These are phyloP conservation scores for Acridotheres tristis DNA, from an alignment of 2,797 vertebrate genomes.

Conservation along the genomic window DNA sequence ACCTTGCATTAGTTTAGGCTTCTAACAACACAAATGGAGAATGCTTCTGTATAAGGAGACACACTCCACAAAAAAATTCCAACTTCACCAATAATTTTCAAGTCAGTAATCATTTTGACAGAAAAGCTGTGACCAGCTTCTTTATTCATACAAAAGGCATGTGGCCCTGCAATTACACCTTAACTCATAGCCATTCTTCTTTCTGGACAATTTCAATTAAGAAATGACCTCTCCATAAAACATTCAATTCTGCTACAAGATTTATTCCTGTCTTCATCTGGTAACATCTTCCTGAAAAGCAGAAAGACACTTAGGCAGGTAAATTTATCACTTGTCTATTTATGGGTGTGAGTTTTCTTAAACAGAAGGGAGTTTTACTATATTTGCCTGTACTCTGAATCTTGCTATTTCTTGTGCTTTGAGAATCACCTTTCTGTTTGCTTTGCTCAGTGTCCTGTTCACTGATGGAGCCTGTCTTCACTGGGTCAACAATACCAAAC, in stretches of 20 bases:
- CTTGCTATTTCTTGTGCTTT: background rate
- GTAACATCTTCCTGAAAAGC: background rate
- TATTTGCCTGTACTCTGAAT: background rate
- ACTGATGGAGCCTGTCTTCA: background rate
- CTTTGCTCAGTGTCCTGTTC: background rate
- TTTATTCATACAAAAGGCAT: constrained; percentile 11
- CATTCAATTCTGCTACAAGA: background rate
- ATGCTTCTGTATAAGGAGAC: background rate
- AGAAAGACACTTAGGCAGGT: background rate
- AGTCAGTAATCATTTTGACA: constrained; percentile 6
- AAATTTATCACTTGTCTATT: background rate
- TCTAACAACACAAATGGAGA: background rate
- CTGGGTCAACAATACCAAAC: background rate
- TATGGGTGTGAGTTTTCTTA: background rate
- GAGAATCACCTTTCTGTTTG: background rate
- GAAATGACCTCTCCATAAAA: constrained; percentile 17
- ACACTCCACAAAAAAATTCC: background rate
- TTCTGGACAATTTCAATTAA: constrained; percentile 38
- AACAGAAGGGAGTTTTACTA: background rate
- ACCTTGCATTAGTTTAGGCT: background rate
- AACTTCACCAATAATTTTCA: background rate
- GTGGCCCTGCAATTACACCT: background rate
- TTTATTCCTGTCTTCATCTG: background rate
- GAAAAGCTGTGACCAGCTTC: background rate
- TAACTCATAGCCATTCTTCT: constrained; percentile 28